Evolutionary conservation across 1,140 invertebrate species (phyloP), one percentile per base, ranked within the genome.

Genomic region (Trissolcus basalis): DNA sequence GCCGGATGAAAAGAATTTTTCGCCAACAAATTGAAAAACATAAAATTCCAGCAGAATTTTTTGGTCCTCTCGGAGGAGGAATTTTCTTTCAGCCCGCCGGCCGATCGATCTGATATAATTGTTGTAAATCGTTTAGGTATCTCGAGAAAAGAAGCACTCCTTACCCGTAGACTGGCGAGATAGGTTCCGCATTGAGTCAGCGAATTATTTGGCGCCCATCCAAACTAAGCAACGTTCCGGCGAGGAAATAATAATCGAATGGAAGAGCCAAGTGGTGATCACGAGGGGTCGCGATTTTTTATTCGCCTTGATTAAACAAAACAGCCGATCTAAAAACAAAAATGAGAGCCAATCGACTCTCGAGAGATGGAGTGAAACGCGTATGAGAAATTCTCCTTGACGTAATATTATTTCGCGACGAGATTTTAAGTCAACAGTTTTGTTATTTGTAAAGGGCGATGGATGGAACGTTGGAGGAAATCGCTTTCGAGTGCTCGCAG

Each of bases 211-310:
- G 74, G 74, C 74, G 32, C 39, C n/a, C 39, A 51, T 77, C 74
- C 74, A 71, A 61, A 41, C 45, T 45, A 47, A 77, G 58, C 63
- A 35, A 59, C 51, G 51, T 39, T 53, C 11, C 53, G 11, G 43
- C 1, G 60, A 47, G 50, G 49, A 71, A 77, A 68, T 68, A 68
- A 77, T 77, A 77, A 77, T 77, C 56, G 59, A 51, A 77, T 67
- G 71, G 19, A 77, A 72, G 68, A 64, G 41, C 32, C 63, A 63
- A 71, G 64, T 72, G 61, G 73, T 55, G 41, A 76, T 59, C 58
- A 55, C 43, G 8, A 44, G 43, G 7, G 39, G 35, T 15, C 58
- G 43, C 60, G 47, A 51, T 39, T 61, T 56, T 63, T 72, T 72
- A 58, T 64, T 54, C 15, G 41, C 35, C 5, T 49, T 60, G 49